A percentile compares a stretch with the other conserved stretches of the same genome.
phyloP scores from a whole-genome alignment of 2,113 vertebrate genomes.

The Phasianus colchicus region DNA sequence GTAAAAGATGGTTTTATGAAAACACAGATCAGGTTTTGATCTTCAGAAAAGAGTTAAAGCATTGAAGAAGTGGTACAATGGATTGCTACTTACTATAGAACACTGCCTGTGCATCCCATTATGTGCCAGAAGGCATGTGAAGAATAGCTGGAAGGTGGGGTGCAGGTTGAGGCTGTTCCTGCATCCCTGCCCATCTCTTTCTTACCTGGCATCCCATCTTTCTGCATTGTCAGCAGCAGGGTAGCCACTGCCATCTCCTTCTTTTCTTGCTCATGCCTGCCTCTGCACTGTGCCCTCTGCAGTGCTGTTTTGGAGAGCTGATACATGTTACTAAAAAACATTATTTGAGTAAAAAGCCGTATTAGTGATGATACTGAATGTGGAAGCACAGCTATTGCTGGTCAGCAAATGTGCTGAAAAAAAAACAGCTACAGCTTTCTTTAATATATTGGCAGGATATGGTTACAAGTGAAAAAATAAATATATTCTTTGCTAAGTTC shows the following conservation, averaged over 20 bases:
- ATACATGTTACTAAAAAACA: not conserved
- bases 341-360: not conserved
- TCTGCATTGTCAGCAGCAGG: not conserved
- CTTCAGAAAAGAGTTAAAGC: not conserved
- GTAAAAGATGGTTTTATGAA: slow-evolving; percentile 5
- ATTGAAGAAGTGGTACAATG: not conserved
- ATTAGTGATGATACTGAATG: not conserved
- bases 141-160: not conserved
- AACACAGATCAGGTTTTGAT: not conserved
- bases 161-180: not conserved
- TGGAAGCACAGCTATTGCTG: not conserved
- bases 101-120: not conserved
- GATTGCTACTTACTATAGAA: not conserved
- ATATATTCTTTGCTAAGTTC: not conserved
- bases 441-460: not conserved
- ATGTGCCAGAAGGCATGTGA: not conserved
- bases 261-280: not conserved
- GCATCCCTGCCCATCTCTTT: not conserved
- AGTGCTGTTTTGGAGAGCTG: not conserved
- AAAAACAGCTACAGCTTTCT: not conserved
- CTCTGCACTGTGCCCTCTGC: not conserved
- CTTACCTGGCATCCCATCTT: not conserved
- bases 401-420: not conserved
- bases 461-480: not conserved
- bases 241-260: not conserved